These are phyloP conservation scores for Habrosyne pyritoides DNA, from an alignment of 2,888 invertebrate species.

Conservation along the genomic window DNA sequence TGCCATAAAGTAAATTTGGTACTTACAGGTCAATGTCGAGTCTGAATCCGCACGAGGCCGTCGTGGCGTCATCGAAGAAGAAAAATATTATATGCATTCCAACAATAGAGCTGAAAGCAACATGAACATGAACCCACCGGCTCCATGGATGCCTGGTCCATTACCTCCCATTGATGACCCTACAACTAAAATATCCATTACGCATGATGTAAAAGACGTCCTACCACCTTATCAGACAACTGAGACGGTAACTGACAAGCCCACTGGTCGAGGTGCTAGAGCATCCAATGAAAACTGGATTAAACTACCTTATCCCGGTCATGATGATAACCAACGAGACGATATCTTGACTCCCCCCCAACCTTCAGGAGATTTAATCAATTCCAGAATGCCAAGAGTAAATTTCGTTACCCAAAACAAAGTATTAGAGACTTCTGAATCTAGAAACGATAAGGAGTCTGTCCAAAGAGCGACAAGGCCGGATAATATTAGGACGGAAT, in stretches of 20 bases:
- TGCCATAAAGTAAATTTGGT: too few relatives aligned
- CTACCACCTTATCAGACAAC: constrained; percentile 67
- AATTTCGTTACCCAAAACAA: constrained; percentile 87
- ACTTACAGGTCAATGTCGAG: constrained; percentile 49
- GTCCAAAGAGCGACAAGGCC: constrained; percentile 69
- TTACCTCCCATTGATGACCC: constrained; percentile 68
- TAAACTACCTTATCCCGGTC: constrained; percentile 81
- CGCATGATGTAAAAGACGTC: constrained; percentile 60
- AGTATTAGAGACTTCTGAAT: constrained; percentile 75
- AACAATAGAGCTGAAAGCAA: constrained; percentile 48
- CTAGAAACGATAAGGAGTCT: constrained; percentile 77
- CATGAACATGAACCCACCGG: constrained; percentile 42
- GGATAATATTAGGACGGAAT: constrained; percentile 75
- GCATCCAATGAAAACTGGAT: constrained; percentile 85
- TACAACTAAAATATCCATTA: constrained; percentile 71
- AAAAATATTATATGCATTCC: constrained; percentile 67
- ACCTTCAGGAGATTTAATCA: constrained; percentile 80
- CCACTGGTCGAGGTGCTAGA: constrained; percentile 84
- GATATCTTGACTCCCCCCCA: constrained; percentile 80
- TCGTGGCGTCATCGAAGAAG: constrained; percentile 77
- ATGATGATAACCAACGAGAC: constrained; percentile 57
- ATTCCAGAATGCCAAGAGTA: constrained; percentile 85
- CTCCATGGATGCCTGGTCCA: constrained; percentile 73
- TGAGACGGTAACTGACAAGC: constrained; percentile 75
- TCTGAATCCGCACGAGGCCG: constrained; percentile 60